Base-by-base conservation (phyloP, 2,797 vertebrate genomes). In the Lacerta bilineata region DNA sequence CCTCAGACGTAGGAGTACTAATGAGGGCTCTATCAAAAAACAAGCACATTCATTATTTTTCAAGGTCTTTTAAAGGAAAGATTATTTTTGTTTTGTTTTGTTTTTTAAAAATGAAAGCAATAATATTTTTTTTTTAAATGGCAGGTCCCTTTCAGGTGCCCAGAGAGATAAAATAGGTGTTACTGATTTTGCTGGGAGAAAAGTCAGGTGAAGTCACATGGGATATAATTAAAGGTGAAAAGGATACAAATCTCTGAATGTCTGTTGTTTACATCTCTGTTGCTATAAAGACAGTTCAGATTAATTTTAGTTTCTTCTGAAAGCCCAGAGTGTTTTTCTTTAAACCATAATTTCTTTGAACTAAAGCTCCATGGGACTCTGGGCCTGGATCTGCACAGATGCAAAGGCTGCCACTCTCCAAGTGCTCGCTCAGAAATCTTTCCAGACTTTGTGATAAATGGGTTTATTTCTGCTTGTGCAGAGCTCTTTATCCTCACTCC, bases 1-100 rank as follows among this genome's bases (percentile, higher is more conserved):
- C 93, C 76, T 93, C 90, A 46, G 41, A 88, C 90, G 83, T 93
- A 93, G 83, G 46, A 46, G 93, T 91, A 84, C 76, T 95, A 94
- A 95, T 95, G 81, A 95, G 89, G 93, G 77, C 95, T 89, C 13
- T 75, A 92, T 33, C 86, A 95, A 46, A 87, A 84, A 87, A 90
- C 93, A 87, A 72, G 76, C 17, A 93, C 41, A 93, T 72, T 80
- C 55, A 2, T 90, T 94, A 92, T 72, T 90, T 95, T 94, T 94
- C 91, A 95, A 94, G 90, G 90, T 93, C 88, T 87, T 89, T 91
- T 55, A 84, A 92, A 93, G 79, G 93, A 84, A 46, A 88, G 55
- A 10, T 95, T 94, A 90, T 2, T 69, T 10, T 25, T 69, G 59
- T 64, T 64, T 64, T 64, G 27, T 68, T 9, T 25, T 68, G 59